Evolutionary conservation across 1,140 invertebrate species (phyloP).

Genomic region (Piezodorus guildinii): DNA sequence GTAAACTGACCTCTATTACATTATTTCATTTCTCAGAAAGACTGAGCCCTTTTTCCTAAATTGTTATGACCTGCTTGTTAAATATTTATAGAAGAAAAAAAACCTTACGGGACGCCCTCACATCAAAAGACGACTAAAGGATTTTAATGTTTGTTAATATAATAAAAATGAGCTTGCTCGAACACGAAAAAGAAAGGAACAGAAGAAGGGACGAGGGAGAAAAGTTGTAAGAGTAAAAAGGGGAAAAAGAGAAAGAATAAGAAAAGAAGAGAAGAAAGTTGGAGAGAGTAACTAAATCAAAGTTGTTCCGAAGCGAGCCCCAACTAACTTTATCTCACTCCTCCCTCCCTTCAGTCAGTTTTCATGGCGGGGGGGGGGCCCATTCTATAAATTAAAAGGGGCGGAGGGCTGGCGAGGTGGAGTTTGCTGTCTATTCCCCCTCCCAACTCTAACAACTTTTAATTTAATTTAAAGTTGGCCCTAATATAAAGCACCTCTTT

Average conservation of each 20-base stretch:
- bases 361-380: not conserved
- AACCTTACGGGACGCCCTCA: not conserved
- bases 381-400: conserved; percentile 11
- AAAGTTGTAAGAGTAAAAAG: no score
- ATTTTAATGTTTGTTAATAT: not conserved
- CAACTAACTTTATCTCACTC: not conserved
- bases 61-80: no score
- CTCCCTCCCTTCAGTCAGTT: conserved; percentile 3
- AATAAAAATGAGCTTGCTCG: not conserved
- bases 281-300: conserved; percentile 11
- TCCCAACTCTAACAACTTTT: not conserved
- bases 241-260: no score
- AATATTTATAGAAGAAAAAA: no score
- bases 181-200: not conserved
- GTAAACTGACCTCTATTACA: no score
- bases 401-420: not conserved
- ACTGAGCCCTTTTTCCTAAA: no score
- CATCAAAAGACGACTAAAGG: not conserved
- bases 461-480: conserved; percentile 12
- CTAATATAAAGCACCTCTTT: not conserved
- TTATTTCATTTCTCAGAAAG: no score
- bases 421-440: not conserved
- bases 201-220: not conserved
- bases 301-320: not conserved
- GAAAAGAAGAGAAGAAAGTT: no score